Base-by-base conservation (phyloP, 2,113 vertebrate species). In the Riparia riparia region DNA sequence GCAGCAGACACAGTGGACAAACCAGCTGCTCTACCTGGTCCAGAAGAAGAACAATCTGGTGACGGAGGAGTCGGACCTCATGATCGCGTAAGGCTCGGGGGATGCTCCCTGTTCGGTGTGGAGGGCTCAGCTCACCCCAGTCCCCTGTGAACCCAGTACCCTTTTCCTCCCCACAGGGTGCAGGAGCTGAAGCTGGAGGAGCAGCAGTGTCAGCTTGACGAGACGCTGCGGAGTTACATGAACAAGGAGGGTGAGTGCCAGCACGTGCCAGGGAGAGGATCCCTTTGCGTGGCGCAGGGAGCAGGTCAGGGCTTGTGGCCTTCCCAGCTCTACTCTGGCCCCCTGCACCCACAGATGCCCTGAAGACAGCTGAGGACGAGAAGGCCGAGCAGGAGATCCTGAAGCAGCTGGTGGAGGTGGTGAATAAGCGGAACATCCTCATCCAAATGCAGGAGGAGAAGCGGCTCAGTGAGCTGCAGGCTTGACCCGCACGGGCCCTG, bases 41-140 rank as follows among this genome's bases (percentile, higher is more conserved):
- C 98, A 99, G 73, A 97, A 99, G 97, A 99, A 99, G 97, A 99
- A 99, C 83, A 97, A 91, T 6, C 82, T 99, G 85, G 97, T 99
- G 76, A 98, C 95, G 0, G 99, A 99, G 93, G 99, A 99, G 96
- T 99, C 99, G 0, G 99, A 99, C 84, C 99, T 99, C 92, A 99
- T 99, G 99, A 98, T 99, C 83, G 96, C 92, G 99, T 99, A 97
- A 99, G 98, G 51, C 20, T 17, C 14, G 58, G 31, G 42, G 13
- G 45, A 14, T 21, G 80, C 17, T 50, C 39, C 24, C 14, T 0
- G 2, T 3, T 8, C 0, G 0, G n/a, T 4, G 6, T 1, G 6
- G 42, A 37, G 54, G 41, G 25, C 72, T 89, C 20, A 6, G 81
- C 54, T 91, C 50, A 29, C 18, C 49, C 56, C 56, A 49, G 12